Evolutionary conservation across 2,113 vertebrate species (phyloP), one percentile per base, ranked within the genome.

Genomic region (Coregonus clupeaformis): DNA sequence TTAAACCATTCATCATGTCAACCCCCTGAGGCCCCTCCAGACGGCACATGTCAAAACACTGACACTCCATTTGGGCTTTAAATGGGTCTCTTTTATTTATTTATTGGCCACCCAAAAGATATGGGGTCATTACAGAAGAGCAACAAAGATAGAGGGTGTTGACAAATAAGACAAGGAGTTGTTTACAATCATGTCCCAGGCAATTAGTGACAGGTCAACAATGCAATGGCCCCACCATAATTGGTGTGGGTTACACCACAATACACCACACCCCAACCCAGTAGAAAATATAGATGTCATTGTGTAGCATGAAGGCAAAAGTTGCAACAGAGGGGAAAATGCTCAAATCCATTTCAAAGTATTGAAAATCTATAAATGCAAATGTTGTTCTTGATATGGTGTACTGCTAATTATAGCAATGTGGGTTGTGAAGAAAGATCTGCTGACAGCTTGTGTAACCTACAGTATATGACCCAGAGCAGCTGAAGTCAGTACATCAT

Each of bases 341-440:
- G 67, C 67, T 68, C 18, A 68, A 52, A 22, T 68, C 32, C 22
- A 45, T 25, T 68, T 68, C 9, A 24, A 68, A 68, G 67, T 45
- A 22, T 47, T 22, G n/a, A 68, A 24, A 68, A 68, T 68, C 67
- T 45, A 45, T 47, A 16, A 2, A 68, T 68, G 67, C 29, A 30
- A 45, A 47, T 68, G 22, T 16, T 4, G 9, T 47, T 68, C 4
- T 68, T 22, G 20, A 16, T 22, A 11, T 68, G 42, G 30, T 18
- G 36, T 20, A 11, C 12, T 47, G 22, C n/a, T 25, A 24, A 68
- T 68, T 68, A 20, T 65, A 57, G 29, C 16, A 29, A 29, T 30
- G 63, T 16, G 18, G 29, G 16, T 29, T 47, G 25, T 57, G 22
- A 49, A 30, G 13, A 65, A 49, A 27, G 3, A 30, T 20, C 24